Percentiles rank a stretch among this genome's conserved stretches.
phyloP scores from a whole-genome alignment of 2,797 vertebrate genomes.

The Spinibarbus caldwelli region DNA sequence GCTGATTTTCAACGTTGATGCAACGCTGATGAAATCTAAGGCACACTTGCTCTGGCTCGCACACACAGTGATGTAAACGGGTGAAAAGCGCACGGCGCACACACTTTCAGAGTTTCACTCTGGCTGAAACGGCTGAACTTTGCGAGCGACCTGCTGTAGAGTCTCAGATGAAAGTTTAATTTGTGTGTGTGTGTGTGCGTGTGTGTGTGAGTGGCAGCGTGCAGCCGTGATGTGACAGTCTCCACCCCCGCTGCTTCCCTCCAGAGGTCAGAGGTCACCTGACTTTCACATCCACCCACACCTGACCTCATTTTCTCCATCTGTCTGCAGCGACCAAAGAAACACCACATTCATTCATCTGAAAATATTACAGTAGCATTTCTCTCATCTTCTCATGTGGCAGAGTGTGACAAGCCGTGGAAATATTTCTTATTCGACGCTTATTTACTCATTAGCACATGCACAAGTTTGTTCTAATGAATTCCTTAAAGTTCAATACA shows the following conservation, averaged over 20 bases:
- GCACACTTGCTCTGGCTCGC: neutral
- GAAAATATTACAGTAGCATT: neutral
- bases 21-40: slow-evolving; percentile 52
- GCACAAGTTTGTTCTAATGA: neutral
- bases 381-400: neutral
- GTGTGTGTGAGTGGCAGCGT: slow-evolving; percentile 28
- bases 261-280: slow-evolving; percentile 44
- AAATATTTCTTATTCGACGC: neutral
- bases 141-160: neutral
- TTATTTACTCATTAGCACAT: neutral
- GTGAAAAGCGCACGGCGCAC: neutral
- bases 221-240: slow-evolving; percentile 39
- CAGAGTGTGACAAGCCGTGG: neutral
- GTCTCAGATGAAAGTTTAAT: slow-evolving; percentile 4
- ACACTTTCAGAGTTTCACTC: neutral
- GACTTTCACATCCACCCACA: slow-evolving; percentile 14
- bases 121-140: neutral
- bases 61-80: slow-evolving; percentile 42
- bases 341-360: neutral
- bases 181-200: slow-evolving; percentile 19
- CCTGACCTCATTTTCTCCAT: slow-evolving; percentile 34
- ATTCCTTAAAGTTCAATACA: neutral
- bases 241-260: slow-evolving; percentile 18
- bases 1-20: slow-evolving; percentile 47
- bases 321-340: slow-evolving; percentile 10